Base-by-base conservation (phyloP, 2,113 vertebrate species). In the Gyps fulvus region DNA sequence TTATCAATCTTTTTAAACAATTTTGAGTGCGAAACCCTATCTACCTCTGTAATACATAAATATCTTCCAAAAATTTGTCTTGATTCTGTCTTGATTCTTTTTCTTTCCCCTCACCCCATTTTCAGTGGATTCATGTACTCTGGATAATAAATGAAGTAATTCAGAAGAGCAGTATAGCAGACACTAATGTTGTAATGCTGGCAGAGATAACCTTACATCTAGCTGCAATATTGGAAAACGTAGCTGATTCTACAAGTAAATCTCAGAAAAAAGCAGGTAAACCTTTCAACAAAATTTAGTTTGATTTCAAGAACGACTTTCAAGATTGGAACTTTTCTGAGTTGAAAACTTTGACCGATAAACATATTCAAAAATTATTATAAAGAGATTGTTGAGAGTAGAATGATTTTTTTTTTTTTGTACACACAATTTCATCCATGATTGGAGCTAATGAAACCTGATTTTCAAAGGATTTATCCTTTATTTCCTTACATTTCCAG, bases 111-210 rank as follows among this genome's bases (percentile, higher is more conserved):
- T 74, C 23, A 7, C 3, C 5, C 4, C 7, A n/a, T 88, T 94
- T 97, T 93, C 90, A 99, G 99, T 99, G 98, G 98, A 25, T 99
- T 89, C 97, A 98, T 95, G 96, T 98, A 94, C 97, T 99, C 66
- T 99, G 97, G 97, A 91, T 98, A 84, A 97, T 99, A 96, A 98
- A 97, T 96, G 99, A 99, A 95, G 97, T 99, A 93, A 98, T 98
- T 87, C 96, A 98, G 27, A 95, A 89, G 43, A 99, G 77, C 95
- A 95, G 95, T 70, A 88, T 98, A 89, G 98, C 97, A 83, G 90
- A 96, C 27, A 71, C 87, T 49, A 97, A 99, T 88, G 94, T 95
- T n/a, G 92, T 98, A 52, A 92, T 98, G 94, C 95, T 98, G 85
- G 98, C 98, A 81, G 99, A 99, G 94, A 96, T 99, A 97, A 97